Conservation (phyloP, 92 coral and sea anemone species). For the Epizoanthus illoricatus region DNA sequence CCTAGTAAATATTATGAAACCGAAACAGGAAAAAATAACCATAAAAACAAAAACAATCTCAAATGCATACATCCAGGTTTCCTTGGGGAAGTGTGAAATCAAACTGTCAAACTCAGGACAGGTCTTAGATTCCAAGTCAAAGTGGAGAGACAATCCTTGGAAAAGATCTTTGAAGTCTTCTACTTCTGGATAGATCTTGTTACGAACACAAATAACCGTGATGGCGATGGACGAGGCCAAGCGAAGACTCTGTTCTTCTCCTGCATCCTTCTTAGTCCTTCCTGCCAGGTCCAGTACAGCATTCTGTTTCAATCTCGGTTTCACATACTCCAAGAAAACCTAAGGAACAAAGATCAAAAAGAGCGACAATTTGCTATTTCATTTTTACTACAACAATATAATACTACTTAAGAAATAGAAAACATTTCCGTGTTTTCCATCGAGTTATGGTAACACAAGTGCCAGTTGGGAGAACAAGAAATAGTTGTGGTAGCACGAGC, state of each 20-base stretch:
- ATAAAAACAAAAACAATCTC: neutral
- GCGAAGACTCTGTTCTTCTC: constrained; percentile 6
- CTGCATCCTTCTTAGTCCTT: neutral
- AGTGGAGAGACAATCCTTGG: constrained; percentile 23
- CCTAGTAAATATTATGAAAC: no score
- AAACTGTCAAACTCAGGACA: constrained; percentile 16
- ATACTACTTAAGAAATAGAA: no score
- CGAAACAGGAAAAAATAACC: neutral
- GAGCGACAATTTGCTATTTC: no score
- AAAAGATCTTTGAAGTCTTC: constrained; percentile 25
- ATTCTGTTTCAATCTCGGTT: constrained; percentile 1
- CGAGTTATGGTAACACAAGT: no score
- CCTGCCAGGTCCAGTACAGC: neutral
- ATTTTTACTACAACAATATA: no score
- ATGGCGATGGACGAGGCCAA: constrained; percentile 17
- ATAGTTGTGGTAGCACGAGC: no score
- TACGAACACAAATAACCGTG: neutral
- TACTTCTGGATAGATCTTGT: neutral
- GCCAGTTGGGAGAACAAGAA: no score
- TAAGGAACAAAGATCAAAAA: neutral
- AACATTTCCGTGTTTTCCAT: no score
- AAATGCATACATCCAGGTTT: neutral
- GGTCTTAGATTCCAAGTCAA: neutral
- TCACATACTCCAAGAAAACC: neutral
- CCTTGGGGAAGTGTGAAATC: neutral